Conservation (phyloP, 2,888 invertebrate genomes). For the Atrina japonica region DNA sequence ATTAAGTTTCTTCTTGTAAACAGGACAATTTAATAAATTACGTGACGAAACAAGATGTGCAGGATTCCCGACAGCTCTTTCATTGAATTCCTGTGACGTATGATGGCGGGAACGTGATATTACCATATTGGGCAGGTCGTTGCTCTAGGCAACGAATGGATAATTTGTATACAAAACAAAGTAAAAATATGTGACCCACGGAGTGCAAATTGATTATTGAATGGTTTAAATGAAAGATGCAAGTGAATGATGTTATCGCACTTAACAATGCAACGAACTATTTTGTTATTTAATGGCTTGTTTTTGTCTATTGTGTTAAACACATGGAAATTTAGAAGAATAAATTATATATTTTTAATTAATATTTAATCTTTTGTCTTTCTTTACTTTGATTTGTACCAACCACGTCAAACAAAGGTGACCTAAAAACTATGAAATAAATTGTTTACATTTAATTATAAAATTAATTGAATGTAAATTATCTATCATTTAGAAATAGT, state of each 20-base stretch:
- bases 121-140: conserved; percentile 36
- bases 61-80: not conserved
- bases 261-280: conserved; percentile 12
- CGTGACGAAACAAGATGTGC: not conserved
- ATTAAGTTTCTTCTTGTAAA: too few relatives aligned
- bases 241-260: conserved; percentile 10
- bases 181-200: conserved; percentile 20
- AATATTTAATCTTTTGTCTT: not conserved
- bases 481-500: too few relatives aligned
- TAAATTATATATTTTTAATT: not conserved
- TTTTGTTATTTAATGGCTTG: too few relatives aligned
- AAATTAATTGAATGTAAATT: too few relatives aligned
- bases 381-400: too few relatives aligned
- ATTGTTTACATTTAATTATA: too few relatives aligned
- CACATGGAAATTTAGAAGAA: not conserved
- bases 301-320: not conserved
- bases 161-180: not conserved
- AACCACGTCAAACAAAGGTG: too few relatives aligned
- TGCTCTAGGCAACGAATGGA: conserved; percentile 19
- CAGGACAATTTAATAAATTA: too few relatives aligned
- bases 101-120: conserved; percentile 33
- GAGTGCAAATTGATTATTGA: too few relatives aligned
- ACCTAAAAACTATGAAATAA: too few relatives aligned
- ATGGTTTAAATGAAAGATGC: conserved; percentile 5
- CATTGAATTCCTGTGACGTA: conserved; percentile 15